These are phyloP conservation scores for Cosmia trapezina DNA, from an alignment of 2,888 invertebrate species.

Conservation along the genomic window DNA sequence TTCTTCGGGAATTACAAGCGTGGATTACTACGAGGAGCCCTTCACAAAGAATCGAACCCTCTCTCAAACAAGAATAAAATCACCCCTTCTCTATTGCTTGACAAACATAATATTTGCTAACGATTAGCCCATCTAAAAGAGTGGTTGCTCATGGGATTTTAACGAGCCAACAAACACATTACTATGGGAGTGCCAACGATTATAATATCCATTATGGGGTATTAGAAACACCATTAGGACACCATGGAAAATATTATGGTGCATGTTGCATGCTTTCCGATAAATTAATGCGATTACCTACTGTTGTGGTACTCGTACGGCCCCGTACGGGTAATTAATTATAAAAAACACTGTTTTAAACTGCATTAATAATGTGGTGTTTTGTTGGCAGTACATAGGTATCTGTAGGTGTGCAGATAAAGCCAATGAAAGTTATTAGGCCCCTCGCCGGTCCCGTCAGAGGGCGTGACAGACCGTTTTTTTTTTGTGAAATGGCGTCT, in stretches of 20 bases:
- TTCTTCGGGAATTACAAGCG: too few species aligned
- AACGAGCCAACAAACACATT: conserved; percentile 69
- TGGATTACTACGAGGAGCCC: too few species aligned
- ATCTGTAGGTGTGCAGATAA: background rate
- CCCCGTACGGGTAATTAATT: conserved; percentile 8
- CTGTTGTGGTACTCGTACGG: too few species aligned
- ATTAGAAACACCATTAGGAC: conserved; percentile 67
- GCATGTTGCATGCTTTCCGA: conserved; percentile 59
- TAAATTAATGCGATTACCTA: conserved; percentile 48
- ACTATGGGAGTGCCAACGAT: conserved; percentile 70
- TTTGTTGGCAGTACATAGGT: background rate
- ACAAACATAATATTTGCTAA: conserved; percentile 46
- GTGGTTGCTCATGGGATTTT: conserved; percentile 63
- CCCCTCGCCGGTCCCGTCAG: too few species aligned
- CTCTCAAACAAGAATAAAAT: background rate
- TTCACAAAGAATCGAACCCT: background rate
- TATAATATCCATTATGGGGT: conserved; percentile 69
- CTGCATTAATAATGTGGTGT: background rate
- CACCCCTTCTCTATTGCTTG: conserved; percentile 21
- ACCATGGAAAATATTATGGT: conserved; percentile 57
- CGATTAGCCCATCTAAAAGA: conserved; percentile 58
- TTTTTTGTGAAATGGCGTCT: too few species aligned
- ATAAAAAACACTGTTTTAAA: conserved; percentile 9
- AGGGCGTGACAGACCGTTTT: too few species aligned
- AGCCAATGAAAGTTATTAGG: background rate